Percentiles rank a stretch among this genome's conserved stretches.
Conservation (phyloP, 2,113 vertebrate genomes). For the Calyptomena viridis region DNA sequence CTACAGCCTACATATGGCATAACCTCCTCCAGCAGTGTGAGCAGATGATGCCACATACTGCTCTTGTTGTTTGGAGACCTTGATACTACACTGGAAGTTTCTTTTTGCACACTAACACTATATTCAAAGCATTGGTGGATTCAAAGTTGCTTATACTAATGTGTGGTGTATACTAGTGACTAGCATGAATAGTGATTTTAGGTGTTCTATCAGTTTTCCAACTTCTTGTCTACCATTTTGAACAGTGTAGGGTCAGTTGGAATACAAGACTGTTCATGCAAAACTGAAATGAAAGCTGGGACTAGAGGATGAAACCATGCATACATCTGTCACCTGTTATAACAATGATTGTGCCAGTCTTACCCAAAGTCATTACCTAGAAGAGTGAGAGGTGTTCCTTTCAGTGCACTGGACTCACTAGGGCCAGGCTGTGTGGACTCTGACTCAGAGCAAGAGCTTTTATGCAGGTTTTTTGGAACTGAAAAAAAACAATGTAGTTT, state of each 20-base stretch:
- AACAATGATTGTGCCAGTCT: neutral
- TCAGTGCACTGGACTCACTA: neutral
- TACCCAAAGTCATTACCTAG: neutral
- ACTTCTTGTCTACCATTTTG: neutral
- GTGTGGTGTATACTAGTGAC: fast-evolving
- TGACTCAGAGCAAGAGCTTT: neutral
- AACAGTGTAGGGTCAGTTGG: neutral
- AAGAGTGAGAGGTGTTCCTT: neutral
- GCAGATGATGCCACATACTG: neutral
- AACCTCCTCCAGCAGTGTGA: neutral
- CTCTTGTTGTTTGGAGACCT: neutral
- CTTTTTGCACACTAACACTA: neutral
- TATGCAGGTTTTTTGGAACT: neutral
- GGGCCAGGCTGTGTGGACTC: neutral
- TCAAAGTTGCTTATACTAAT: neutral
- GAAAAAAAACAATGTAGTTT: neutral
- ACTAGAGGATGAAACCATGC: neutral
- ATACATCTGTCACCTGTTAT: neutral
- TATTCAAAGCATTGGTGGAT: neutral
- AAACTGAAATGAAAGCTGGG: neutral
- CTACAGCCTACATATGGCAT: neutral
- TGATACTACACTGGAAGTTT: neutral
- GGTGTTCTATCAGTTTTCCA: neutral
- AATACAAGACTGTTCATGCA: neutral
- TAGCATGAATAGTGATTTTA: neutral